These are phyloP conservation scores for Eristalis arbustorum DNA, from an alignment of 2,888 invertebrate genomes.

Conservation along the genomic window DNA sequence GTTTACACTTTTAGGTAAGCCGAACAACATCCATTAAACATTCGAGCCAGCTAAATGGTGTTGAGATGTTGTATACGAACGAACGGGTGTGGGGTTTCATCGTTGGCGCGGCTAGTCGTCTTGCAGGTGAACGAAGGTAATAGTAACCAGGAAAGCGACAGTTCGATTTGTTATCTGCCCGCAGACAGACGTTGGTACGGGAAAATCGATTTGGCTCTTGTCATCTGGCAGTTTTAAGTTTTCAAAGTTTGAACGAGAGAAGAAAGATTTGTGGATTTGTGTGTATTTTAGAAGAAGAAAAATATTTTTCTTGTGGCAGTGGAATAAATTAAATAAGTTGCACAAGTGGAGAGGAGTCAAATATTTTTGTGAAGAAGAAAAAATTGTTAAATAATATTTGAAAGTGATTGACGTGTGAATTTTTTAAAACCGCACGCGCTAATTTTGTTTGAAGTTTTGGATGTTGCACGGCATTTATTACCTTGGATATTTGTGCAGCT, in stretches of 20 bases:
- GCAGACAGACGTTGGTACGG: constrained; percentile 68
- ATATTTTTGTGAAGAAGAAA: not conserved
- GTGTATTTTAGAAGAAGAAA: constrained; percentile 25
- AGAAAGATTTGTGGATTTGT: constrained; percentile 14
- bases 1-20: constrained; percentile 42
- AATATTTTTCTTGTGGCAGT: constrained; percentile 33
- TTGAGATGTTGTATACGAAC: not conserved
- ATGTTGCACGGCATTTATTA: constrained; percentile 14
- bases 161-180: constrained; percentile 66
- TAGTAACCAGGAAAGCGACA: constrained; percentile 70
- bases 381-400: constrained; percentile 20
- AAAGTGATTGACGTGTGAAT: constrained; percentile 26
- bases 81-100: not conserved
- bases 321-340: constrained; percentile 37
- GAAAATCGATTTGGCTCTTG: constrained; percentile 32
- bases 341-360: constrained; percentile 10
- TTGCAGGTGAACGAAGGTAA: constrained; percentile 68
- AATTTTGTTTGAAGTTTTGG: not conserved
- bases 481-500: constrained; percentile 63
- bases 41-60: constrained; percentile 33
- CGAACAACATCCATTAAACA: constrained; percentile 30
- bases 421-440: not conserved
- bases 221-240: not conserved
- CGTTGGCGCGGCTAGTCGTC: not conserved
- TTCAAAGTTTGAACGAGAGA: not conserved